These are phyloP conservation scores for Leucophenga montana DNA, from an alignment of 2,888 invertebrate species.

Conservation along the genomic window DNA sequence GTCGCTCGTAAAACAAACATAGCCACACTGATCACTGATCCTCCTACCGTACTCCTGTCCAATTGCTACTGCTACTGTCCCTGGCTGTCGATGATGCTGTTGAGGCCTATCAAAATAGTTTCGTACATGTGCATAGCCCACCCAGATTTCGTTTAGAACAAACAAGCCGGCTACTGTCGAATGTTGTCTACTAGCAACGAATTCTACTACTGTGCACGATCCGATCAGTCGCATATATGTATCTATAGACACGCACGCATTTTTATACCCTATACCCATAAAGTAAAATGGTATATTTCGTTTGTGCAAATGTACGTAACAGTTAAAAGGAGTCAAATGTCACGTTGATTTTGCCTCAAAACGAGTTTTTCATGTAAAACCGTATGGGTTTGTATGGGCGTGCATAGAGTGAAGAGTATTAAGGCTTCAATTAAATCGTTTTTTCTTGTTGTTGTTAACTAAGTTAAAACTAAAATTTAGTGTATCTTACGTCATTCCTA, in stretches of 20 bases:
- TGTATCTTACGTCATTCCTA: too few relatives aligned
- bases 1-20: background rate
- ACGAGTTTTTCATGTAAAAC: too few relatives aligned
- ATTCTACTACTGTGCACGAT: background rate
- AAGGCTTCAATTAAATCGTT: too few relatives aligned
- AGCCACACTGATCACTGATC: background rate
- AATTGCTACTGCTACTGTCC: background rate
- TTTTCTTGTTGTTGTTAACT: too few relatives aligned
- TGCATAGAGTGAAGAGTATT: too few relatives aligned
- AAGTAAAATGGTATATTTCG: too few relatives aligned
- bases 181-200: background rate
- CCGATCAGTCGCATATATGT: constrained; percentile 16
- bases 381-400: too few relatives aligned
- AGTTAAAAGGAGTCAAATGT: too few relatives aligned
- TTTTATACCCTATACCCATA: too few relatives aligned
- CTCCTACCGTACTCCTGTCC: background rate
- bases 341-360: too few relatives aligned
- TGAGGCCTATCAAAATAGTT: constrained; percentile 61
- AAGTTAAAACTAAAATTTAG: too few relatives aligned
- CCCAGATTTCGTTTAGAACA: constrained; percentile 55
- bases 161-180: constrained; percentile 14
- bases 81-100: background rate
- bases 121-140: constrained; percentile 59
- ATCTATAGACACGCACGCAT: background rate
- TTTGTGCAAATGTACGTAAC: too few relatives aligned